Conservation (phyloP, 1,140 invertebrate genomes). For the Lepidurus arcticus region DNA sequence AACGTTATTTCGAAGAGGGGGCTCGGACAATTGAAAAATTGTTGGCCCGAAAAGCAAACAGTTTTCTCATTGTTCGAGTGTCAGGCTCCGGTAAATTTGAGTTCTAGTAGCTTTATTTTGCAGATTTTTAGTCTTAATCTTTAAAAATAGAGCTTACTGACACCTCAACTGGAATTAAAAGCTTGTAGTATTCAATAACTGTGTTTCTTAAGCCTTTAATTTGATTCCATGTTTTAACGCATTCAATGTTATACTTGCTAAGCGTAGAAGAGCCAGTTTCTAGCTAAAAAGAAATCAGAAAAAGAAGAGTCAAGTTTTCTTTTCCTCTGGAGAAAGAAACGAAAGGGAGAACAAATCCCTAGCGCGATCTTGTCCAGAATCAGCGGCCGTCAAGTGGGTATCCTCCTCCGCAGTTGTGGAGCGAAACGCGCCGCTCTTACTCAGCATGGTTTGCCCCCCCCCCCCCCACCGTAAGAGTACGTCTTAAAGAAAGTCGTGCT, state of each 20-base stretch:
- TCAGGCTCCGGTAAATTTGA: not conserved
- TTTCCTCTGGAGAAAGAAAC: not conserved
- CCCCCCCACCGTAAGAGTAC: no score
- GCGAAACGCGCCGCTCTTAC: no score
- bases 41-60: not conserved
- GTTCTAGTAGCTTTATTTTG: not conserved
- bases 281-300: not conserved
- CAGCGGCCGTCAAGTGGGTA: not conserved
- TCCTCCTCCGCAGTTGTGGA: not conserved
- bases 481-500: no score
- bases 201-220: no score
- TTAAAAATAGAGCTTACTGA: no score
- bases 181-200: no score
- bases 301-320: not conserved
- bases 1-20: conserved; percentile 5
- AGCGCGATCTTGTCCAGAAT: not conserved
- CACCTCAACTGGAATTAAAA: no score
- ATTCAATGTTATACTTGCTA: no score
- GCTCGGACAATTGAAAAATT: conserved; percentile 6
- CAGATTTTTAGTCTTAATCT: not conserved
- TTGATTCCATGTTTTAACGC: no score
- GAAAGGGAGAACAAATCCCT: not conserved
- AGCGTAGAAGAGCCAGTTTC: no score
- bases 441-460: no score
- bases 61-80: conserved; percentile 1